Conservation (phyloP, 2,113 vertebrate species). For the Eudyptes chrysolophus region DNA sequence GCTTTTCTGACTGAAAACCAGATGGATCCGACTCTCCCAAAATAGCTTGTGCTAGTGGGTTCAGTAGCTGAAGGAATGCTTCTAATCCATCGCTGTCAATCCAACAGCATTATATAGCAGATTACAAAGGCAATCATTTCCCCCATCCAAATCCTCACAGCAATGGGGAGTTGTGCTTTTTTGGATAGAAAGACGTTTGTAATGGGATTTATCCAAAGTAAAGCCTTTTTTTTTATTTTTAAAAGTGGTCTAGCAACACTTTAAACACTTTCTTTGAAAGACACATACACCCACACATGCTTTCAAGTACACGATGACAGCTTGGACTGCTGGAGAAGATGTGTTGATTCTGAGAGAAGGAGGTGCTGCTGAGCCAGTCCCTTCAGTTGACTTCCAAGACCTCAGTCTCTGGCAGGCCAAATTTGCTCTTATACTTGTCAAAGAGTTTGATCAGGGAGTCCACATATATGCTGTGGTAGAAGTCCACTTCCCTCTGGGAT, state of each 20-base stretch:
- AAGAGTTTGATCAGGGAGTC: slow-evolving; percentile 88
- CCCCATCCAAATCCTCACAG: neutral
- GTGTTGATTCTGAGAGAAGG: neutral
- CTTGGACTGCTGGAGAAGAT: slow-evolving; percentile 34
- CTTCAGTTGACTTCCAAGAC: slow-evolving; percentile 85
- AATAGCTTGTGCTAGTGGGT: neutral
- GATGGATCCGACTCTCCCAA: neutral
- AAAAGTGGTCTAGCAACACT: slow-evolving; percentile 64
- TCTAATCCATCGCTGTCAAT: neutral
- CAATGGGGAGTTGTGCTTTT: neutral
- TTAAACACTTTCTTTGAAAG: slow-evolving; percentile 71
- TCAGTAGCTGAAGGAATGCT: neutral
- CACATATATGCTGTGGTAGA: slow-evolving; percentile 91
- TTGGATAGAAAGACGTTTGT: neutral
- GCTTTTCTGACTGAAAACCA: neutral
- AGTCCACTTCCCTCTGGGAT: slow-evolving; percentile 82
- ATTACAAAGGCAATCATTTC: neutral
- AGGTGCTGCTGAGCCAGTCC: neutral
- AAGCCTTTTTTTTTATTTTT: slow-evolving; percentile 35
- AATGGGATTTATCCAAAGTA: slow-evolving; percentile 25
- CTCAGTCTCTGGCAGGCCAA: slow-evolving; percentile 86
- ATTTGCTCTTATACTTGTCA: slow-evolving; percentile 89
- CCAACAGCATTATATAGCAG: neutral
- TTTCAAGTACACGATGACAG: slow-evolving; percentile 67
- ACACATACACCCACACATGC: slow-evolving; percentile 47